These are phyloP conservation scores for Kradibia gibbosae DNA, from an alignment of 1,140 invertebrate species.

Conservation along the genomic window DNA sequence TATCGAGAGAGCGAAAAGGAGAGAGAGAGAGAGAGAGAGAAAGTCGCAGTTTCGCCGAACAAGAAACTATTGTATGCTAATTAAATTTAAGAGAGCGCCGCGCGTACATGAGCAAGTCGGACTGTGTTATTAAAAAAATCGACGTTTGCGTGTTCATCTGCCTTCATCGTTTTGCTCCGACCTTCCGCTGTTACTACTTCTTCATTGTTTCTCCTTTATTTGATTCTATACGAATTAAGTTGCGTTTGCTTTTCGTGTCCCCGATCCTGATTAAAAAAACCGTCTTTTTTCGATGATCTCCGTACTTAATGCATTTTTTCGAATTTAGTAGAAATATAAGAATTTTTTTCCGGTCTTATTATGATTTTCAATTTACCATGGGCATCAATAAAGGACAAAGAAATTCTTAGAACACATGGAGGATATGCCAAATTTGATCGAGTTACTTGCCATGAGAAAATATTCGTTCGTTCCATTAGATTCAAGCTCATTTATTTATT, in stretches of 20 bases:
- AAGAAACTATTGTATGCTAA: constrained; percentile 50
- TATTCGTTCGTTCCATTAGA: no score
- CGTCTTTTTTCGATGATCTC: no score
- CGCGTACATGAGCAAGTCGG: constrained; percentile 46
- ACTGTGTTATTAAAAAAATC: constrained; percentile 52
- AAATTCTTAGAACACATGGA: no score
- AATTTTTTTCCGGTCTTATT: no score
- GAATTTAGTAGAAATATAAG: no score
- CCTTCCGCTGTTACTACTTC: not conserved
- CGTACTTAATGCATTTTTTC: no score
- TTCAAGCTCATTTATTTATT: no score
- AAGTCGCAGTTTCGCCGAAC: constrained; percentile 52
- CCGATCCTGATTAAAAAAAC: not conserved
- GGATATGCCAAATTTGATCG: no score
- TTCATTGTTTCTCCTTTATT: not conserved
- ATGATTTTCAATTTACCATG: no score
- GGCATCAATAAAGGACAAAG: no score
- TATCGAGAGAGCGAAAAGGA: not conserved
- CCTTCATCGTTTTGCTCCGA: no score
- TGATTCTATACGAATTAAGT: not conserved
- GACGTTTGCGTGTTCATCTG: not conserved
- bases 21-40: not conserved
- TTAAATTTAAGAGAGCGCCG: constrained; percentile 42
- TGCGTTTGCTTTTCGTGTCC: not conserved
- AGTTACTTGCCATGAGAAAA: no score